phyloP scores from a whole-genome alignment of 2,888 invertebrate genomes.

The Holacanthella duospinosa region DNA sequence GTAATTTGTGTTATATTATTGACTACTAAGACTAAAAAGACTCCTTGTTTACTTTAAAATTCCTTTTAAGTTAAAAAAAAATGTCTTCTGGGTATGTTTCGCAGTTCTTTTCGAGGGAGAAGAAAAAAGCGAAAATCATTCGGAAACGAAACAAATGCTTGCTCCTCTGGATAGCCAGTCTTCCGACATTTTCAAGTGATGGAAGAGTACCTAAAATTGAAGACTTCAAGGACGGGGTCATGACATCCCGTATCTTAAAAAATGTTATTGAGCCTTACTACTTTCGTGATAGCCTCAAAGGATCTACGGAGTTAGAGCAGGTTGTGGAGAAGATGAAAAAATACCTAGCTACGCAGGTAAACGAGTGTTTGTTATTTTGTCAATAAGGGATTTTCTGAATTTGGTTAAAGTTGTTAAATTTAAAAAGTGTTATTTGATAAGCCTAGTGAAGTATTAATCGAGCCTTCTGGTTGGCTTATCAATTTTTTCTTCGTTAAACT shows the following conservation, averaged over 20 bases:
- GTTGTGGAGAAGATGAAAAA: conserved; percentile 34
- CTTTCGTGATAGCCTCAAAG: conserved; percentile 25
- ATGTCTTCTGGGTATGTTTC: too few species aligned
- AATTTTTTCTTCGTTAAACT: too few species aligned
- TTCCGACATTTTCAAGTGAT: conserved; percentile 22
- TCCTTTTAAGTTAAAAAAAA: too few species aligned
- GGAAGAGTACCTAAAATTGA: conserved; percentile 21
- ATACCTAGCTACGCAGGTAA: conserved; percentile 35
- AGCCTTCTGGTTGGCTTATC: too few species aligned
- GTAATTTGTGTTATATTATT: too few species aligned
- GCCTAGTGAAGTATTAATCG: too few species aligned
- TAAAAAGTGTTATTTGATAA: too few species aligned
- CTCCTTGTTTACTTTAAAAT: too few species aligned
- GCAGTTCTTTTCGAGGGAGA: too few species aligned
- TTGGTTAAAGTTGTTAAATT: too few species aligned
- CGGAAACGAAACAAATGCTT: conserved; percentile 13
- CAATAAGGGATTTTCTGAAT: background rate
- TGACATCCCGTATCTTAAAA: conserved; percentile 29
- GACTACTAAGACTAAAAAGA: too few species aligned
- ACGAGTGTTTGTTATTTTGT: too few species aligned
- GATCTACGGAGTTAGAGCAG: conserved; percentile 30
- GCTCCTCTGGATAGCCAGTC: conserved; percentile 31
- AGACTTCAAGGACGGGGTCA: conserved; percentile 34
- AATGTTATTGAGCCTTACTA: conserved; percentile 32
- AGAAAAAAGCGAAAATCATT: background rate